These are phyloP conservation scores for Lepilemur ruficaudatus DNA, from an alignment of 2,797 vertebrate genomes.

Conservation along the genomic window DNA sequence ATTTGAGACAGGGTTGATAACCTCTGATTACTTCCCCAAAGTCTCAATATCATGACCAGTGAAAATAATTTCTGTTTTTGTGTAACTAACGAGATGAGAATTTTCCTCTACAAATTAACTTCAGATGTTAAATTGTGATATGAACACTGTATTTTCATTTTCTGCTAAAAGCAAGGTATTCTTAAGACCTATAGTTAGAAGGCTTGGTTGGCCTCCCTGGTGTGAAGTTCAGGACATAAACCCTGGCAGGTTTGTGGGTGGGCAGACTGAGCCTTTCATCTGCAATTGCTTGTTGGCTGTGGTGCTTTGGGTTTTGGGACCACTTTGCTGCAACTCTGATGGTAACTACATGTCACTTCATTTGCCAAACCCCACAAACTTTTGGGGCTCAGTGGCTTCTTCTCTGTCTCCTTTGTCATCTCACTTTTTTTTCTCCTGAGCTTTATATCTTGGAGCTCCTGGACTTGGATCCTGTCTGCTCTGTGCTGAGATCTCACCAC, in stretches of 20 bases:
- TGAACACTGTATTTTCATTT: neutral
- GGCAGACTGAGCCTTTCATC: neutral
- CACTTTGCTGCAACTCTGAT: neutral
- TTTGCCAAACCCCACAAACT: neutral
- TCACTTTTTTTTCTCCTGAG: neutral
- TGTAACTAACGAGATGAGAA: neutral
- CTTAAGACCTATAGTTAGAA: neutral
- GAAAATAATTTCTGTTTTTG: neutral
- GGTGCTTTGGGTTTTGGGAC: neutral
- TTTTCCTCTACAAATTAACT: conserved; percentile 33
- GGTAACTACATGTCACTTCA: neutral
- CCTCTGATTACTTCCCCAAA: neutral
- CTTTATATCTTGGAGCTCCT: neutral
- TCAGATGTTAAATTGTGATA: neutral
- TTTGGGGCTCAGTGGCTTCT: neutral
- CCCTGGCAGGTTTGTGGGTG: neutral
- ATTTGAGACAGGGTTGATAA: neutral
- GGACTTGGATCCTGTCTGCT: neutral
- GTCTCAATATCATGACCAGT: neutral
- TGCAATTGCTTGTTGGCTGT: neutral
- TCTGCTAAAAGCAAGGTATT: neutral
- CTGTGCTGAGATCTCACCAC: neutral
- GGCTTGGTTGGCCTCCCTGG: neutral
- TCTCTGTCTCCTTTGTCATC: neutral
- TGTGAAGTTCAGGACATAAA: no score